Base-by-base conservation (phyloP, 1,140 invertebrate species). In the Steinernema feltiae region DNA sequence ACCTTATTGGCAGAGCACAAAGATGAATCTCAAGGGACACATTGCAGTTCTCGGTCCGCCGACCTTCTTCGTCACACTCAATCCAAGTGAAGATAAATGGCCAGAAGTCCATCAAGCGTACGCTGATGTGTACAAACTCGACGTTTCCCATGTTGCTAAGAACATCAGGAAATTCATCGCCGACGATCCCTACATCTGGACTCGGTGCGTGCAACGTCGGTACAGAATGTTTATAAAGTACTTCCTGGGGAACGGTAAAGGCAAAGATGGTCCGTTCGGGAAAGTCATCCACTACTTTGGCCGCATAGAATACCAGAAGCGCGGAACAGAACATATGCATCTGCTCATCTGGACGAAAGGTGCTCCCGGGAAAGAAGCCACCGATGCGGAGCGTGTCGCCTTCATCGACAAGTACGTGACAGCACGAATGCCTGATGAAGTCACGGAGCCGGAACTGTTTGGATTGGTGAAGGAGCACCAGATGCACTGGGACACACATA, bases 281-380 rank as follows among this genome's bases (percentile, higher is more conserved):
- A 70, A 81, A 74, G 53, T 83, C 12, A 30, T 12, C n/a, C 80
- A 84, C 77, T 81, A 69, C 32, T 80, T 79, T 74, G 84, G 80
- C 75, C 80, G 84, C 71, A 85, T 88, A 48, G 86, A 88, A 76
- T 88, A 87, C 80, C 87, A 88, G 76, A 86, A 88, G 73, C 83
- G 87, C 32, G 88, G 88, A 3, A 86, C 81, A 72, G 87, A 88
- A 21, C 87, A 88, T 81, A 48, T 87, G 17, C 87, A 88, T 73
- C 82, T 86, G 69, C 74, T 89, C 1, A 32, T 87, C n/a, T 88
- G 87, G 87, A 74, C 87, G 0, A 77, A 87, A 79, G 79, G 86
- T 81, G 76, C 82, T 35, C 87, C 87, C 63, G 31, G 35, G 48
- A 84, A 85, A 73, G 81, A 87, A 71, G 81, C 84, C 69, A 30